Evolutionary conservation across 2,113 vertebrate species (phyloP).

Genomic region (Tupaia chinensis): DNA sequence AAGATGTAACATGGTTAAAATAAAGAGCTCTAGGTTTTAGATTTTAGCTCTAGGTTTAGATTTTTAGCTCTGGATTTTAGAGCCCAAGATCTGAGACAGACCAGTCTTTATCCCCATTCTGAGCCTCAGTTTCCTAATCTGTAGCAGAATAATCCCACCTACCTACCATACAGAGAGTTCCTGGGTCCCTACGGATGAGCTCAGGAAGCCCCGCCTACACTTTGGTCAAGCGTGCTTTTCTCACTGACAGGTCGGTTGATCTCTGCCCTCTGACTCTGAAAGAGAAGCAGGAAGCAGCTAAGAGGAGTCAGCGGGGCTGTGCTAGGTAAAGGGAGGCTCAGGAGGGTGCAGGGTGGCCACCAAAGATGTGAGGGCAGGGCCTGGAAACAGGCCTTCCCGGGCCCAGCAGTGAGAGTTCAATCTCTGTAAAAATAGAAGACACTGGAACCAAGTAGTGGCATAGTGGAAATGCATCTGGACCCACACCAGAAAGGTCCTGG

Average conservation of each 20-base stretch:
- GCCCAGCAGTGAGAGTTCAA: neutral
- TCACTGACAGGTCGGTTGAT: neutral
- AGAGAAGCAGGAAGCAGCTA: neutral
- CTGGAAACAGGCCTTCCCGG: neutral
- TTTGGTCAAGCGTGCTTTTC: neutral
- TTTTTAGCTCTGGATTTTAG: neutral
- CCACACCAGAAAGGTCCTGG: too few relatives aligned
- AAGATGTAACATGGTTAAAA: neutral
- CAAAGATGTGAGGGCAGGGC: neutral
- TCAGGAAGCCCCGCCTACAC: neutral
- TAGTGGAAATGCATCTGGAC: too few relatives aligned
- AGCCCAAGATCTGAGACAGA: neutral
- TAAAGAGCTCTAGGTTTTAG: slow-evolving; percentile 7
- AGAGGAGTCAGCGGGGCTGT: neutral
- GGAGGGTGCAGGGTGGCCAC: neutral
- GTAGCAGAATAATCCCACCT: neutral
- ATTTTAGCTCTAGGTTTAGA: neutral
- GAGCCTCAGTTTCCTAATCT: neutral
- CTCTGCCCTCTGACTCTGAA: neutral
- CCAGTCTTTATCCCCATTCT: neutral
- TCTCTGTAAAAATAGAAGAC: neutral
- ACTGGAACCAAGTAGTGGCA: too few relatives aligned
- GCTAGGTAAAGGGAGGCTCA: neutral
- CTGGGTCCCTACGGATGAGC: accelerated
- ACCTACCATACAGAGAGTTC: neutral